A percentile compares a stretch with the other conserved stretches of the same genome.
These are phyloP conservation scores for Phytoseiulus persimilis DNA, from an alignment of 2,888 invertebrate species.

Conservation along the genomic window DNA sequence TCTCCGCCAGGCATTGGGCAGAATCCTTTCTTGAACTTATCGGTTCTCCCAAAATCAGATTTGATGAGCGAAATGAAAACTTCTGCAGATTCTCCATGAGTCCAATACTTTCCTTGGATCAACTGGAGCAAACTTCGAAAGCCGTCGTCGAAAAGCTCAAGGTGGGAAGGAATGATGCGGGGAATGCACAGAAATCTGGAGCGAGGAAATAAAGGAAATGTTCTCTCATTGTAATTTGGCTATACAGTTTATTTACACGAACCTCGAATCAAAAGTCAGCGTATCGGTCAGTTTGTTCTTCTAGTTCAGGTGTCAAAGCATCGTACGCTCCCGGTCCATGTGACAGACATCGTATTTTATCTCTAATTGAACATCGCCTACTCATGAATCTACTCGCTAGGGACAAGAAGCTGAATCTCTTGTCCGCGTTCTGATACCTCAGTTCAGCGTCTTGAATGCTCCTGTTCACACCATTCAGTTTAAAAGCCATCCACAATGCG, in stretches of 20 bases:
- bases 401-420: neutral
- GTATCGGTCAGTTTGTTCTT: neutral
- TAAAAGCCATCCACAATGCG: neutral
- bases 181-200: neutral
- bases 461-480: neutral
- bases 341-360: neutral
- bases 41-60: neutral
- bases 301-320: neutral
- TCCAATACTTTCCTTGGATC: neutral
- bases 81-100: neutral
- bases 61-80: neutral
- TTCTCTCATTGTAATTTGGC: neutral
- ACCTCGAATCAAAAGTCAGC: neutral
- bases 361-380: neutral
- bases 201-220: neutral
- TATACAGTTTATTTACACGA: neutral
- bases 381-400: neutral
- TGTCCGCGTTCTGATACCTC: neutral
- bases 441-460: neutral
- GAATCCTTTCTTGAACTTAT: neutral
- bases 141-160: neutral
- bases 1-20: neutral
- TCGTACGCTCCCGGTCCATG: neutral
- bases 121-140: neutral
- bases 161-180: neutral